Base-by-base conservation (phyloP, 2,888 invertebrate genomes). In the Sarcophaga rosellei region DNA sequence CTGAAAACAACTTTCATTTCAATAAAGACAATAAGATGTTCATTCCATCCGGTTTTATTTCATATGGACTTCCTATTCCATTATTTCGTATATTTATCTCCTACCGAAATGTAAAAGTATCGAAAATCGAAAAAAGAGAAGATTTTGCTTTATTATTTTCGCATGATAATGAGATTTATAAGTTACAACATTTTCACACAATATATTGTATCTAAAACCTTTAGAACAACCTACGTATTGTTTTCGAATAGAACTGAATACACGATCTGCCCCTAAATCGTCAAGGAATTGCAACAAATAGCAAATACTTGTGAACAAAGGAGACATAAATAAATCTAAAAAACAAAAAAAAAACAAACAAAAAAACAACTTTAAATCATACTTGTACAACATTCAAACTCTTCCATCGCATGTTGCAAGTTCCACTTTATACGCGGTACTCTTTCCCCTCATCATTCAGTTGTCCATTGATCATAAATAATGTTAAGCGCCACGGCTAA, bases 401-500 rank as follows among this genome's bases (percentile, higher is more conserved):
- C 8, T 35, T 8, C 35, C 35, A 35, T 35, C 59, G 70, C 70
- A 75, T 63, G 63, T 75, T 69, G 70, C 21, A 65, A 53, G 62
- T 74, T 76, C 57, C 45, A 59, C 61, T 3, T 53, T 75, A 53
- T 53, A 17, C 53, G 17, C 53, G 17, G 4, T 66, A 61, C 45
- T 80, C 61, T 17, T 61, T 45, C 3, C 6, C 21, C 10, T 21
- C 76, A 73, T 66, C 53, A 20, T 68, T 25, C 87, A 35, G 35
- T 35, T 8, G 53, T 15, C 12, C 89, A 91, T 90, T 89, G 91
- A 90, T 90, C 92, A 91, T 92, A 92, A 92, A 92, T 92, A 91
- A 91, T 91, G 90, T 91, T 92, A 92, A 93, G 93, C 93, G 92
- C 93, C 92, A 92, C 90, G 91, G 92, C 91, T 92, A 91, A 92